A percentile compares a stretch with the other conserved stretches of the same genome.
Conservation (phyloP, 2,888 invertebrate species). For the Heliconius sara region DNA sequence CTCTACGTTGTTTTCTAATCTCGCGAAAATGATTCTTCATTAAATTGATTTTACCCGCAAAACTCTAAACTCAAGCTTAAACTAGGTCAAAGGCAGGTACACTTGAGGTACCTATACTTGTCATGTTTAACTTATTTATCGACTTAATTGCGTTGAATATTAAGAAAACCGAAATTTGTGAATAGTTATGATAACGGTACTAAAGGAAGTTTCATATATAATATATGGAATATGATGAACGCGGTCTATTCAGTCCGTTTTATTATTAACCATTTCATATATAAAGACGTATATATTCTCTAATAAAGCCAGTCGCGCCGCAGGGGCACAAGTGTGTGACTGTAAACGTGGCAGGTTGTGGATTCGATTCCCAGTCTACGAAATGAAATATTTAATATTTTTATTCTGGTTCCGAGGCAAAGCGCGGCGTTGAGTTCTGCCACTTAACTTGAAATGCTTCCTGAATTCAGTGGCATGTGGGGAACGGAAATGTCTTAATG, state of each 20-base stretch:
- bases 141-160: conserved; percentile 30
- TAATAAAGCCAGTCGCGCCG: no score
- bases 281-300: background rate
- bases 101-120: conserved; percentile 32
- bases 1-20: background rate
- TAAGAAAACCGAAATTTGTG: background rate
- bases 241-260: background rate
- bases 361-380: no score
- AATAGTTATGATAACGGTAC: background rate
- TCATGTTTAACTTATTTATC: conserved; percentile 42
- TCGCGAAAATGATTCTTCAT: conserved; percentile 24
- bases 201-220: background rate
- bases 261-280: background rate
- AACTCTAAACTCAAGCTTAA: conserved; percentile 36
- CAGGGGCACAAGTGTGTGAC: no score
- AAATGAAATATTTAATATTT: no score
- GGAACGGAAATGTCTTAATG: no score
- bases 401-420: no score
- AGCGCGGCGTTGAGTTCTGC: no score
- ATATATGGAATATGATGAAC: background rate
- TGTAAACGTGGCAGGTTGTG: no score
- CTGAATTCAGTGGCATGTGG: no score
- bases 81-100: conserved; percentile 42
- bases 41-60: conserved; percentile 27
- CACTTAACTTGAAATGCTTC: no score